These are phyloP conservation scores for Rhea americana DNA, from an alignment of 2,113 vertebrate genomes.

Conservation along the genomic window DNA sequence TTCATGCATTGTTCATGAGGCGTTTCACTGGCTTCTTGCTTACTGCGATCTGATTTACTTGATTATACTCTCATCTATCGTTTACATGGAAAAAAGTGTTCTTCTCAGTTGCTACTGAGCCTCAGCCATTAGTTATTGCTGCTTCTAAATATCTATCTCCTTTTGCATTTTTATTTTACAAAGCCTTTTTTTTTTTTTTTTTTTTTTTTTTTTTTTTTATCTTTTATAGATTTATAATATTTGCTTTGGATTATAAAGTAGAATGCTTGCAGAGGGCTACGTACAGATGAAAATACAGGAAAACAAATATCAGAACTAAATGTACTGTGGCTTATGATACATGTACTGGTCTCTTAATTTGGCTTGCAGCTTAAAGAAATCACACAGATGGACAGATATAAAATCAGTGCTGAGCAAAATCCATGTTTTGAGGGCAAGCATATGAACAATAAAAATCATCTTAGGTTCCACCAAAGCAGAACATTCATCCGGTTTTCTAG, in stretches of 20 bases:
- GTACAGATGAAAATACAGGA: background rate
- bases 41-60: constrained; percentile 5
- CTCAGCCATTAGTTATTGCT: background rate
- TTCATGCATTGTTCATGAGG: constrained; percentile 48
- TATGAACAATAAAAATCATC: background rate
- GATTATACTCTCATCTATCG: background rate
- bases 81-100: background rate
- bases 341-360: background rate
- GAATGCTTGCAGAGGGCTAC: background rate
- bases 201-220: constrained; percentile 10
- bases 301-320: background rate
- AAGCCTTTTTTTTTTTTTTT: constrained; percentile 12
- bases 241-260: background rate
- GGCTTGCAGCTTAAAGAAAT: background rate
- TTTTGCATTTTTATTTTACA: background rate
- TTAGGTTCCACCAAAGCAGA: background rate
- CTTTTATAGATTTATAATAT: too few relatives aligned
- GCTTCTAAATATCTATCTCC: background rate
- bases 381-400: background rate
- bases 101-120: background rate
- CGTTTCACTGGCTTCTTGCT: constrained; percentile 25
- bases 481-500: background rate
- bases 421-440: background rate
- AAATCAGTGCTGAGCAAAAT: background rate
- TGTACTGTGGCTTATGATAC: background rate